phyloP scores from a whole-genome alignment of 2,888 invertebrate species.

The Cerastoderma edule region DNA sequence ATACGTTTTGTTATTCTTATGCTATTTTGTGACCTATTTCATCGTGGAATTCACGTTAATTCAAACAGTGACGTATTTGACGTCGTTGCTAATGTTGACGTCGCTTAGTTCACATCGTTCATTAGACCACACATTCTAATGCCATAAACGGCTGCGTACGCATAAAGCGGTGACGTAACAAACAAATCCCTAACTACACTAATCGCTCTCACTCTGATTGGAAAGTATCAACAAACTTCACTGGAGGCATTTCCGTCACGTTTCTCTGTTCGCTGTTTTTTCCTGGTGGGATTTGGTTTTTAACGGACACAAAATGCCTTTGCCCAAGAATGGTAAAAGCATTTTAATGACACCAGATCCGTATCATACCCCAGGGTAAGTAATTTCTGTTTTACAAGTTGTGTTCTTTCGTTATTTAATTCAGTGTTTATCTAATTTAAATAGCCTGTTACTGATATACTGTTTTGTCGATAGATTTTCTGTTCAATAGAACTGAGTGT shows the following conservation, averaged over 20 bases:
- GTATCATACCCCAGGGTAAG: conserved; percentile 79
- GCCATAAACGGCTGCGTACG: conserved; percentile 22
- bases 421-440: conserved; percentile 9
- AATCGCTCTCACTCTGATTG: conserved; percentile 41
- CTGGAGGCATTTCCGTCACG: not conserved
- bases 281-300: not conserved
- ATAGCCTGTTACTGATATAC: conserved; percentile 12
- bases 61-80: conserved; percentile 17
- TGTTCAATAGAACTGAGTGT: not conserved
- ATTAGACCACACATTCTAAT: conserved; percentile 17
- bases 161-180: conserved; percentile 67
- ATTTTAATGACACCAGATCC: conserved; percentile 78
- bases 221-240: conserved; percentile 20
- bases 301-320: conserved; percentile 58
- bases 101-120: conserved; percentile 31
- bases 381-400: conserved; percentile 17
- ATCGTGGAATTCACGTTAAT: no score
- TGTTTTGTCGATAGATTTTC: conserved; percentile 12
- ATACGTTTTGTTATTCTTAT: no score
- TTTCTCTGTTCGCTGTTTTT: not conserved
- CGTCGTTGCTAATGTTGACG: conserved; percentile 18
- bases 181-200: conserved; percentile 68
- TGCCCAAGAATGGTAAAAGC: conserved; percentile 71
- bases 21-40: no score
- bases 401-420: not conserved